Evolutionary conservation across 2,113 vertebrate genomes (phyloP), one percentile per base, ranked within the genome.

Genomic region (Coreoperca whiteheadi): DNA sequence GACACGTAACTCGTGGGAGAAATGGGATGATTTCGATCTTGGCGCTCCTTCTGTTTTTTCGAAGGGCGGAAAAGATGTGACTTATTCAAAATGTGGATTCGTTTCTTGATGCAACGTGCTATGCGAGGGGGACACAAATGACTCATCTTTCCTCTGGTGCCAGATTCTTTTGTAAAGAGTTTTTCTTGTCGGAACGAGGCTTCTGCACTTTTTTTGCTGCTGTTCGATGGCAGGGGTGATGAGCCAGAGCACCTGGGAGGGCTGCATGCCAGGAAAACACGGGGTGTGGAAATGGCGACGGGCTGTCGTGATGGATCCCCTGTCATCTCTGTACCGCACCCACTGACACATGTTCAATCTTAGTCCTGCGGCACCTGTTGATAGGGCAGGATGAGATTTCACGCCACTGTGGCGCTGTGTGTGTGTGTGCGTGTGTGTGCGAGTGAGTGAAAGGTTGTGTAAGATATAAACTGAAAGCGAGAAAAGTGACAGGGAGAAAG

Each of bases 311-410:
- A 94, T 88, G 67, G 83, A 94, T 92, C 81, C 46, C 50, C 77
- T 84, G 87, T 89, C 91, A 90, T 81, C 74, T 76, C 64, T 39
- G 30, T 25, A 7, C 43, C 53, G 54, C 56, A 25, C 76, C 61
- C 21, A 11, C 39, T 73, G 86, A 86, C 87, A 89, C 84, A 46
- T 69, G 76, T 85, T 91, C 84, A 81, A 92, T 90, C 77, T 87
- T 23, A 57, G 79, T 53, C 82, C 83, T 32, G 21, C 18, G 7
- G 73, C 89, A 94, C 89, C 93, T 93, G 90, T 91, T 91, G 87
- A 87, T 71, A 43, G 74, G 81, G 77, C 79, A 20, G 75, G 87
- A 87, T 75, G 73, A 85, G 79, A 73, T 86, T 74, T 84, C 89
- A 90, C 16, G 14, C 74, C 57, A 32, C 56, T 21, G 54, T 34